Evolutionary conservation across 2,113 vertebrate species (phyloP).

Genomic region (Crocuta crocuta): DNA sequence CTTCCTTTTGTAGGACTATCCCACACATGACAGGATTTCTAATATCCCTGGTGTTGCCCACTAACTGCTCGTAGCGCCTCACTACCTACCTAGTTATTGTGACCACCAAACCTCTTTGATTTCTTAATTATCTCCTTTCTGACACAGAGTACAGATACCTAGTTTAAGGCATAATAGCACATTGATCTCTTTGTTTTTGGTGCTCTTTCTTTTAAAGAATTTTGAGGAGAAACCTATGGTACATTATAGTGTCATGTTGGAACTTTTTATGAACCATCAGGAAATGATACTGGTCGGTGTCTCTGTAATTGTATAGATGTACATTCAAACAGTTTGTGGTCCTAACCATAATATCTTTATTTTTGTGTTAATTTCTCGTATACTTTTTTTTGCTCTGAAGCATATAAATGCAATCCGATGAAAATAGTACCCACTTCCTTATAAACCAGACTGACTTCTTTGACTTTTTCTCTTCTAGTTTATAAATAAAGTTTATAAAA

Average conservation of each 20-base stretch:
- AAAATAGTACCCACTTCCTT: neutral
- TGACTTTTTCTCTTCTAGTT: neutral
- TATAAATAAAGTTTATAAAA: neutral
- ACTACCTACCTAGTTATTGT: neutral
- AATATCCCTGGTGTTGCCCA: neutral
- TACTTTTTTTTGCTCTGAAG: constrained; percentile 64
- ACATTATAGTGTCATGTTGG: neutral
- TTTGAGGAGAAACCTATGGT: neutral
- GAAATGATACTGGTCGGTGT: constrained; percentile 18
- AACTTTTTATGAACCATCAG: constrained; percentile 1
- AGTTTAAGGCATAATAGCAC: neutral
- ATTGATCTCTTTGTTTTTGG: neutral
- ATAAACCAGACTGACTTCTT: constrained; percentile 78
- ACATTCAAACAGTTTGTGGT: neutral
- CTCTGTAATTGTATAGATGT: constrained; percentile 8
- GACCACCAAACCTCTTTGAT: neutral
- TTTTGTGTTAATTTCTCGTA: constrained; percentile 73
- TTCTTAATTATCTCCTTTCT: neutral
- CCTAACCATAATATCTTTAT: constrained; percentile 37
- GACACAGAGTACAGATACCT: neutral
- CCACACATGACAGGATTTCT: neutral
- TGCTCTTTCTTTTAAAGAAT: neutral
- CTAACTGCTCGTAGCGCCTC: neutral
- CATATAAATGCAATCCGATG: constrained; percentile 76
- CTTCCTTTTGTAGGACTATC: neutral